phyloP scores from a whole-genome alignment of 64 coral and sea anemone genomes.

The Montipora efflorescens region DNA sequence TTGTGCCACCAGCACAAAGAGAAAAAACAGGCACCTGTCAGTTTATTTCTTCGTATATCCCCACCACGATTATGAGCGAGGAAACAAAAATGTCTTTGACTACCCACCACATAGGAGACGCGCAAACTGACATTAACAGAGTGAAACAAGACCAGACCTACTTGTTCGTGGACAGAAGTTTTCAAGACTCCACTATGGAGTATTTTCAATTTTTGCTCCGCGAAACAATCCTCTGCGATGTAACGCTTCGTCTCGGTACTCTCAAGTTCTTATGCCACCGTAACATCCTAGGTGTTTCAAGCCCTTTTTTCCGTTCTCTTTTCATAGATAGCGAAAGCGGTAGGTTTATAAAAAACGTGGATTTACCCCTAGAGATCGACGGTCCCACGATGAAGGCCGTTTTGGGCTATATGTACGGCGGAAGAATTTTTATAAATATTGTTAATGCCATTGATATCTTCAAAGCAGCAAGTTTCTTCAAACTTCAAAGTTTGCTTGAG shows the following conservation, averaged over 20 bases:
- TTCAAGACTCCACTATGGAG: slow-evolving; percentile 61
- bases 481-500: slow-evolving; percentile 70
- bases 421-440: slow-evolving; percentile 60
- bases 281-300: slow-evolving; percentile 59
- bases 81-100: slow-evolving; percentile 10
- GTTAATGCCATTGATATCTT: slow-evolving; percentile 79
- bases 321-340: slow-evolving; percentile 83
- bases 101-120: neutral
- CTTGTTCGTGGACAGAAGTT: slow-evolving; percentile 64
- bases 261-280: slow-evolving; percentile 74
- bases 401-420: slow-evolving; percentile 80
- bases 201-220: slow-evolving; percentile 73
- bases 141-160: slow-evolving; percentile 56
- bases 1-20: too few relatives aligned
- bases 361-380: slow-evolving; percentile 53
- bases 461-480: slow-evolving; percentile 63
- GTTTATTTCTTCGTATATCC: too few relatives aligned
- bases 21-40: too few relatives aligned
- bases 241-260: slow-evolving; percentile 50
- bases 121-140: slow-evolving; percentile 72
- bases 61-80: too few relatives aligned
- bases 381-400: slow-evolving; percentile 46
- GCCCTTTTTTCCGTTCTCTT: slow-evolving; percentile 82
- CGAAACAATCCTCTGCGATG: slow-evolving; percentile 72
- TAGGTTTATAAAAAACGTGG: slow-evolving; percentile 83